Evolutionary conservation across 2,113 vertebrate species (phyloP).

Genomic region (Panthera uncia): DNA sequence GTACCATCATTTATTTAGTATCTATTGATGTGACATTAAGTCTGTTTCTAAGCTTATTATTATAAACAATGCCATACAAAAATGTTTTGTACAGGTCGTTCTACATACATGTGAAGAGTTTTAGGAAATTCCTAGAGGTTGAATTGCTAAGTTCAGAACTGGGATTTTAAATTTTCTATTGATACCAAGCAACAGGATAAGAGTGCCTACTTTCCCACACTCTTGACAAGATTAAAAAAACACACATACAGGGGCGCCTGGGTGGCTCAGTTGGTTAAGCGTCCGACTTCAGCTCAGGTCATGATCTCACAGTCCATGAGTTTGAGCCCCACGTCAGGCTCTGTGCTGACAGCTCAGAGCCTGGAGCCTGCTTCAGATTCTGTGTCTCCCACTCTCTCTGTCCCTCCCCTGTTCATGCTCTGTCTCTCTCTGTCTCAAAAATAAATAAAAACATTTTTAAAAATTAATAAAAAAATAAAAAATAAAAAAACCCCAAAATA

Average conservation of each 20-base stretch:
- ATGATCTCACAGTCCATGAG: no score
- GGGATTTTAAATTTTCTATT: constrained; percentile 5
- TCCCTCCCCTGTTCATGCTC: no score
- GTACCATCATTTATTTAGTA: background rate
- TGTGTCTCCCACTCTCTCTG: no score
- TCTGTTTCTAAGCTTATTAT: background rate
- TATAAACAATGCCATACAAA: constrained; percentile 5
- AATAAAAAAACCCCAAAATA: background rate
- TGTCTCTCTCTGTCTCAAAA: no score
- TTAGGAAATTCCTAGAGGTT: background rate
- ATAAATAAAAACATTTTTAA: no score
- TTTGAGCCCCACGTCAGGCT: no score
- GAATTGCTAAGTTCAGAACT: background rate
- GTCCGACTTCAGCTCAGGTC: no score
- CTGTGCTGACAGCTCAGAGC: no score
- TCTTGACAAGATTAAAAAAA: background rate
- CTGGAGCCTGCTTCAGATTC: no score
- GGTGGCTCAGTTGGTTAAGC: no score
- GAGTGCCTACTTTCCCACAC: background rate
- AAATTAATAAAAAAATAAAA: no score
- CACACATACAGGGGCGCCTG: background rate
- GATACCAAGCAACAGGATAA: background rate
- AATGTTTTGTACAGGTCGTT: background rate
- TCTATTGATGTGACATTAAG: background rate
- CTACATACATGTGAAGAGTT: background rate